Base-by-base conservation (phyloP, 92 coral and sea anemone species). In the Epizoanthus illoricatus region DNA sequence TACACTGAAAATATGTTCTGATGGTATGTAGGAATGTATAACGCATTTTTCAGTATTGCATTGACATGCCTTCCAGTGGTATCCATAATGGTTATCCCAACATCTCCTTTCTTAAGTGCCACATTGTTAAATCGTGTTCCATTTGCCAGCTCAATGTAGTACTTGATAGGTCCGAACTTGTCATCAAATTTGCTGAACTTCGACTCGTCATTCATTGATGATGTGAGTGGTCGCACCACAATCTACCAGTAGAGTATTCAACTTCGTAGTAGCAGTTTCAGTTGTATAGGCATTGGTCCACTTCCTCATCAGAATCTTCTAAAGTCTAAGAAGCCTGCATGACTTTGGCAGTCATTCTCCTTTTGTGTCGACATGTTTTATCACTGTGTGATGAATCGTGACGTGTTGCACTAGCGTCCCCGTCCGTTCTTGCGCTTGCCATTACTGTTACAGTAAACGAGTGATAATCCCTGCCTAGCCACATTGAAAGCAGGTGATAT, bases 1-100 rank as follows among this genome's bases (percentile, higher is more conserved):
- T 88, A 85, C 45, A 84, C 88, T 19, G 91, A 84, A 59, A 88
- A 84, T 64, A 84, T 72, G 68, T 73, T 57, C 62, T 84, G 79
- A 57, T 85, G 89, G 80, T 41, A 68, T 39, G 60, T 7, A 0
- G 89, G 92, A 11, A 81, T 28, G 36, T 28, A 28, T 28, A 28
- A 28, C 2, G 36, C 36, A 28, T 28, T 28, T 28, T 28, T 28
- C 36, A 28, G 36, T 28, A 2, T 62, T 75, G 49, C 84, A 28
- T 67, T 69, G 9, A 87, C 74, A 68, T 2, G 76, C n/a, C 41
- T 85, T 39, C 86, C 88, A 75, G 71, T 84, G 23, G 80, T 6
- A 75, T 87, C 87, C 80, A 54, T 62, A 45, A 76, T 75, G 70
- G 88, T 75, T 62, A 84, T 52, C 3, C 69, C 57, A n/a, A 56